A percentile compares a stretch with the other conserved stretches of the same genome.
Evolutionary conservation across 2,888 invertebrate genomes (phyloP).

Genomic region (Chloromyia formosa): DNA sequence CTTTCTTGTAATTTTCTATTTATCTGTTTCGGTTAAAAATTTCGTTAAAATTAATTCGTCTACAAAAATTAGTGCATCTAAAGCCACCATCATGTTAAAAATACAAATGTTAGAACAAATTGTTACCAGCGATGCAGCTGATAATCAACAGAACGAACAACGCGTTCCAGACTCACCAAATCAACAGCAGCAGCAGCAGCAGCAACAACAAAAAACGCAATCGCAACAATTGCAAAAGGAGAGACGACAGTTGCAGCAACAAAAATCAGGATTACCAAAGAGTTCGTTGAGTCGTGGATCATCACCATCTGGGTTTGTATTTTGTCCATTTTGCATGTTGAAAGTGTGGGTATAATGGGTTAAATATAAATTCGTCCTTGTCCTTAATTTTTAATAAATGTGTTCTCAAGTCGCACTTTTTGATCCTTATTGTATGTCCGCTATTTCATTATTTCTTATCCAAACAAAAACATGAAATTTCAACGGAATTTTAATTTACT

Average conservation of each 20-base stretch:
- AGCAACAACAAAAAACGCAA: constrained; percentile 12
- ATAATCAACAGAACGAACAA: constrained; percentile 48
- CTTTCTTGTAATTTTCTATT: too few species aligned
- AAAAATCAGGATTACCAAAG: constrained; percentile 37
- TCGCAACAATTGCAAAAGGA: constrained; percentile 44
- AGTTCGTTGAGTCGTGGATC: constrained; percentile 61
- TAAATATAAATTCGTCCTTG: too few species aligned
- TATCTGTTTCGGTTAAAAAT: not conserved
- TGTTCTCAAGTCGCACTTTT: too few species aligned
- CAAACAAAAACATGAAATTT: too few species aligned
- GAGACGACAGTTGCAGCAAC: constrained; percentile 25
- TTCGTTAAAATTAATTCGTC: constrained; percentile 4
- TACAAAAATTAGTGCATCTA: not conserved
- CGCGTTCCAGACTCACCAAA: not conserved
- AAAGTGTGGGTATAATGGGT: too few species aligned
- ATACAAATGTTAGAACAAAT: constrained; percentile 81
- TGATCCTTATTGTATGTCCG: too few species aligned
- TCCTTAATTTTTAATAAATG: too few species aligned
- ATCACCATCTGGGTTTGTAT: constrained; percentile 61
- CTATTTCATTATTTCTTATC: too few species aligned
- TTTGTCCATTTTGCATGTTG: too few species aligned
- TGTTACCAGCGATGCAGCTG: constrained; percentile 70
- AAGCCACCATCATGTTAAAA: constrained; percentile 69
- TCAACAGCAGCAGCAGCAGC: constrained; percentile 9
- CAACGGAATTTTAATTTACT: too few species aligned